A percentile compares a stretch with the other conserved stretches of the same genome.
Evolutionary conservation across 2,113 vertebrate genomes (phyloP).

Genomic region (zebrafish (Danio rerio)): DNA sequence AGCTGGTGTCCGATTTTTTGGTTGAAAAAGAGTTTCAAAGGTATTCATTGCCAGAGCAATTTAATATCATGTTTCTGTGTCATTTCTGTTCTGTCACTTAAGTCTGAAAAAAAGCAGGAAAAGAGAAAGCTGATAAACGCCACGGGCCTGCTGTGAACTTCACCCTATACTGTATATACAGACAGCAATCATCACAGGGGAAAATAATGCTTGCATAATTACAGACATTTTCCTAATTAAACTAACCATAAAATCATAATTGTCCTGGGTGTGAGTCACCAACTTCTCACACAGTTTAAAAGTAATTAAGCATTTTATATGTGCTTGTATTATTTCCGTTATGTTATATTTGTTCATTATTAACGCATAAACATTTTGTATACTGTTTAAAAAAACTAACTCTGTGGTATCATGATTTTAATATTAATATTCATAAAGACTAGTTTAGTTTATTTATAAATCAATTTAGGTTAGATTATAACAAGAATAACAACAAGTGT

Average conservation of each 20-base stretch:
- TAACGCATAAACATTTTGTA: not conserved
- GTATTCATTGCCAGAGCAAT: constrained; percentile 3
- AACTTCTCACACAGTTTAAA: not conserved
- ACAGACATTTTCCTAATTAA: constrained; percentile 11
- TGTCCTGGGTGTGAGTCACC: not conserved
- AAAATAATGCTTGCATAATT: constrained; percentile 22
- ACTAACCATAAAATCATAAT: not conserved
- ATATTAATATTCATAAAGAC: not conserved
- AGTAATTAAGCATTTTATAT: not conserved
- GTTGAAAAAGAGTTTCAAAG: constrained; percentile 12
- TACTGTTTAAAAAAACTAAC: not conserved
- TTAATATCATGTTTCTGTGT: not conserved
- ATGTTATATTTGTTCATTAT: not conserved
- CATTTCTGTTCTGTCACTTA: not conserved
- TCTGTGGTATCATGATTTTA: not conserved
- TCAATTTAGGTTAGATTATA: not conserved
- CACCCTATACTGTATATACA: not conserved
- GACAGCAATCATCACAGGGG: not conserved
- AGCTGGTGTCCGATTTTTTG: not conserved
- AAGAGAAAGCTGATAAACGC: not conserved
- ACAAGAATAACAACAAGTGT: too few relatives aligned
- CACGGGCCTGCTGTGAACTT: not conserved
- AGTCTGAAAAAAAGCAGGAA: not conserved
- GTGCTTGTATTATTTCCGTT: not conserved
- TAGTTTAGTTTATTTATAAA: not conserved